A percentile compares a stretch with the other conserved stretches of the same genome.
These are phyloP conservation scores for Hemicordylus capensis DNA, from an alignment of 2,113 vertebrate species.

Conservation along the genomic window DNA sequence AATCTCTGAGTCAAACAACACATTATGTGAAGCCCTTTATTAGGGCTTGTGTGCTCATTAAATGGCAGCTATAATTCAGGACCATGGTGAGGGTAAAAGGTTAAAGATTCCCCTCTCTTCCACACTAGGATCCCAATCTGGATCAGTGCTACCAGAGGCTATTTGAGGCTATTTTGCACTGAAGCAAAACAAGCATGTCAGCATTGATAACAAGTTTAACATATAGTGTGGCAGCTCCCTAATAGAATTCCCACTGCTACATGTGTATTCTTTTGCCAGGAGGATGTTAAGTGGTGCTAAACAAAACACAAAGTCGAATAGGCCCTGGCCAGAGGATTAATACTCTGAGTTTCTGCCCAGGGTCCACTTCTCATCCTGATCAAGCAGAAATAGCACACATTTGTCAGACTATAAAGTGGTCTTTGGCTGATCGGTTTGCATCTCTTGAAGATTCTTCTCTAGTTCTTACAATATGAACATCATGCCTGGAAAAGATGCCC, in stretches of 20 bases:
- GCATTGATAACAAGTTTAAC: no score
- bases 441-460: neutral
- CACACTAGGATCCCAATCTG: no score
- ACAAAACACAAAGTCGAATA: neutral
- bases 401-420: neutral
- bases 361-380: neutral
- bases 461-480: neutral
- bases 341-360: neutral
- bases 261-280: neutral
- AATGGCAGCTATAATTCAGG: no score
- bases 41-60: no score
- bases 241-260: neutral
- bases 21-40: no score
- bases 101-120: no score
- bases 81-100: no score
- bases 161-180: no score
- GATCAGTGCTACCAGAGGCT: no score
- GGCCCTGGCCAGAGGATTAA: neutral
- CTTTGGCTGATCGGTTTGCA: neutral
- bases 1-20: neutral
- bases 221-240: no score
- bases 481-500: neutral
- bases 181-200: no score
- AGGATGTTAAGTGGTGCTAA: neutral
- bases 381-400: neutral